Percentiles rank a stretch among this genome's conserved stretches.
phyloP scores from a whole-genome alignment of 2,888 invertebrate species.

The Geophilus truncorum region DNA sequence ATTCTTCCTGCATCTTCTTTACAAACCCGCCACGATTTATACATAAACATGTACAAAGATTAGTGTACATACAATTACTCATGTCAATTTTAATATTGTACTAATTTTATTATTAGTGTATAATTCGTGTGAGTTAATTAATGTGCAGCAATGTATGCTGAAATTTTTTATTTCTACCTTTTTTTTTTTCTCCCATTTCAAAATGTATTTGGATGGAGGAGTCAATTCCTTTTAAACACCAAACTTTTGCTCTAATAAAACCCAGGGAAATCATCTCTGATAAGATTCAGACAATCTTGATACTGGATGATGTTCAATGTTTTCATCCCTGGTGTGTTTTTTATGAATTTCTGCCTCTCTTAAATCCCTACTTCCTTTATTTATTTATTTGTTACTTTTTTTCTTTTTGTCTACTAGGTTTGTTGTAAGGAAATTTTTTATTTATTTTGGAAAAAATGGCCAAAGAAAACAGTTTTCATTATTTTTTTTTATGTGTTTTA shows the following conservation, averaged over 20 bases:
- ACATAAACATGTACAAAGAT: slow-evolving; percentile 38
- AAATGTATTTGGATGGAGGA: not conserved
- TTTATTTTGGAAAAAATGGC: not conserved
- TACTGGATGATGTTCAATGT: slow-evolving; percentile 13
- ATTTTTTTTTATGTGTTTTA: not conserved
- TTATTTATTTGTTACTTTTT: no score
- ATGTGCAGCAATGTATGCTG: slow-evolving; percentile 39
- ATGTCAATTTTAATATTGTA: slow-evolving; percentile 34
- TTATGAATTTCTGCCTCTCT: not conserved
- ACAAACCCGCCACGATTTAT: slow-evolving; percentile 28
- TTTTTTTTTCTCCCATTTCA: slow-evolving; percentile 2
- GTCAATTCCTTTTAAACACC: not conserved
- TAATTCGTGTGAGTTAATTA: slow-evolving; percentile 39
- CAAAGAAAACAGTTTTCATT: not conserved
- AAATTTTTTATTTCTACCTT: slow-evolving; percentile 28
- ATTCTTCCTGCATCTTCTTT: slow-evolving; percentile 19
- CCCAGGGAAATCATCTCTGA: slow-evolving; percentile 1
- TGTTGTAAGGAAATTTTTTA: not conserved
- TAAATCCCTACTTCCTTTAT: not conserved
- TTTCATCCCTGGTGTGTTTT: not conserved
- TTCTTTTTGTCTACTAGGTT: not conserved
- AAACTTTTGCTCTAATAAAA: slow-evolving; percentile 17
- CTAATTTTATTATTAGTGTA: slow-evolving; percentile 36
- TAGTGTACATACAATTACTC: slow-evolving; percentile 36
- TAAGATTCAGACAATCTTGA: slow-evolving; percentile 13